Percentiles rank a stretch among this genome's conserved stretches.
phyloP scores from a whole-genome alignment of 2,113 vertebrate species.

The Peucedramus taeniatus region DNA sequence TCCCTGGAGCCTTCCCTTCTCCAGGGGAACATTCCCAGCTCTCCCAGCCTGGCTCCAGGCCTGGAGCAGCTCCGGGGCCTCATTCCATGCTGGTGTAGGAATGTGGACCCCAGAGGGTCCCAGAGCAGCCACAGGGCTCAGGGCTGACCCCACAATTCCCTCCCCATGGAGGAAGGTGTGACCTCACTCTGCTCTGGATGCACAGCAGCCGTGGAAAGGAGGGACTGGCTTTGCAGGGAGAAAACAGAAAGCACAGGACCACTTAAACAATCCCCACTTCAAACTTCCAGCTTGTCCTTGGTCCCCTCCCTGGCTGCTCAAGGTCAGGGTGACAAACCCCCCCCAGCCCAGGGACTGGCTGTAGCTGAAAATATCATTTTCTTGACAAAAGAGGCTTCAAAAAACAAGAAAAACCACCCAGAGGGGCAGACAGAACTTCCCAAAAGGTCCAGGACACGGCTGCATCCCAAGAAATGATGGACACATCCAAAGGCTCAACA shows the following conservation, averaged over 20 bases:
- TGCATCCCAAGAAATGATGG: neutral
- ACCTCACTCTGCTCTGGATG: neutral
- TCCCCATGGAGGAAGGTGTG: accelerated
- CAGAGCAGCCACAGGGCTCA: accelerated
- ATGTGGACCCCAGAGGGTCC: neutral
- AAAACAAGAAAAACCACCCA: neutral
- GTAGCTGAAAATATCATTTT: neutral
- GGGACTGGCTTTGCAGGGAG: neutral
- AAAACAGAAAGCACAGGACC: neutral
- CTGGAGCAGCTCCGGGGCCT: neutral
- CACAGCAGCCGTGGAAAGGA: neutral
- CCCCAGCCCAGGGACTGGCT: neutral
- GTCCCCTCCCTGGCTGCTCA: no score
- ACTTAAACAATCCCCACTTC: accelerated
- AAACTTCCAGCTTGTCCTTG: neutral
- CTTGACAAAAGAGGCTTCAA: neutral
- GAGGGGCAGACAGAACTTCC: neutral
- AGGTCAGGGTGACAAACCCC: neutral
- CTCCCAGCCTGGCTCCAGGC: neutral
- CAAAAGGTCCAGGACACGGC: neutral
- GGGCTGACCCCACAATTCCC: neutral
- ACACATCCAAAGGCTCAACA: neutral
- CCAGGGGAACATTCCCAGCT: neutral
- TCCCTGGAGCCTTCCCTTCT: neutral
- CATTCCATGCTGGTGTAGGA: neutral